phyloP scores from a whole-genome alignment of 92 coral and sea anemone species.

The Epizoanthus illoricatus region DNA sequence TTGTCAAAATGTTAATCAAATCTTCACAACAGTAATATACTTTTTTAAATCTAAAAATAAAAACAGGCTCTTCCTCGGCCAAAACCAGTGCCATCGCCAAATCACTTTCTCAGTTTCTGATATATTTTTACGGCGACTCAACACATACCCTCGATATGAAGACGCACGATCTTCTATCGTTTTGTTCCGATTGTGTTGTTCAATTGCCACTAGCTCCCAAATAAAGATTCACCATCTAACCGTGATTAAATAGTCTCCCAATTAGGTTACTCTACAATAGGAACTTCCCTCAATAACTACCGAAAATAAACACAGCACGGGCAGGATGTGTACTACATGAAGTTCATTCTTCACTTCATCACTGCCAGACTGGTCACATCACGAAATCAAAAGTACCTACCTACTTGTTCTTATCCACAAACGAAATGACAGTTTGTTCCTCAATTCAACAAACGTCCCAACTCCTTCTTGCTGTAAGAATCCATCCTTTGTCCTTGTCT shows the following conservation, averaged over 20 bases:
- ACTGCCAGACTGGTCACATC: background rate
- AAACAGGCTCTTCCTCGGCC: too few species aligned
- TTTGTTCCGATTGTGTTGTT: background rate
- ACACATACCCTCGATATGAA: background rate
- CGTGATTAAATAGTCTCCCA: background rate
- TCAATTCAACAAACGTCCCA: background rate
- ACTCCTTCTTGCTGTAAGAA: slow-evolving; percentile 10
- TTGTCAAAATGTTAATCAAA: too few species aligned
- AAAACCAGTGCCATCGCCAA: too few species aligned
- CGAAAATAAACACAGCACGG: background rate
- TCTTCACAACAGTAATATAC: too few species aligned
- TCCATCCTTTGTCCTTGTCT: background rate
- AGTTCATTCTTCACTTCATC: background rate
- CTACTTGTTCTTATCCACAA: background rate
- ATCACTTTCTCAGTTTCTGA: too few species aligned
- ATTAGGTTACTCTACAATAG: background rate
- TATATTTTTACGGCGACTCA: background rate
- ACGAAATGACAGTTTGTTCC: background rate
- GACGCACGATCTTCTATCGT: background rate
- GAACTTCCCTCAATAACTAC: background rate
- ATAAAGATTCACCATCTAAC: background rate
- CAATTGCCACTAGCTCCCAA: background rate
- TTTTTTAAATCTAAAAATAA: too few species aligned
- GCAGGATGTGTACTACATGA: background rate
- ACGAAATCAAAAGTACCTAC: slow-evolving; percentile 1